Evolutionary conservation across 53 echinoderm and acorn worm genomes (phyloP).

Genomic region (Holothuria leucospilota): DNA sequence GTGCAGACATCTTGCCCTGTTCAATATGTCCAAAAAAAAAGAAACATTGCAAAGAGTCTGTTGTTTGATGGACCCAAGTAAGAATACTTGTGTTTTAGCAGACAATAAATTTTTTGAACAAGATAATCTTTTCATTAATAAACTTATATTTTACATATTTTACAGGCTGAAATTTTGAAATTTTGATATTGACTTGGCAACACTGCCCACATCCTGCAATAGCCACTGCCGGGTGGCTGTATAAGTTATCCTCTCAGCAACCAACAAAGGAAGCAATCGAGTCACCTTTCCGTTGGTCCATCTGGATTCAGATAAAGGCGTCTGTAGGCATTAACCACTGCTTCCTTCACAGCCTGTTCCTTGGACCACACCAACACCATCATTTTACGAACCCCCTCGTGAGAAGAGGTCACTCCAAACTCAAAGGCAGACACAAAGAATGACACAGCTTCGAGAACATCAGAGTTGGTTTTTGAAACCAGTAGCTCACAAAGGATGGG

Average conservation of each 20-base stretch:
- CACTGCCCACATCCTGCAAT: too few species aligned
- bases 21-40: not conserved
- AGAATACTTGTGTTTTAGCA: not conserved
- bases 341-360: slow-evolving; percentile 91
- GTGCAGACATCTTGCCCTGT: slow-evolving; percentile 75
- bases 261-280: too few species aligned
- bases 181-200: not conserved
- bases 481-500: slow-evolving; percentile 89
- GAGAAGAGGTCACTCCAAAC: slow-evolving; percentile 87
- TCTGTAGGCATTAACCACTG: slow-evolving; percentile 89
- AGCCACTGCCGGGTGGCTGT: too few species aligned
- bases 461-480: slow-evolving; percentile 87
- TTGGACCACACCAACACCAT: slow-evolving; percentile 95
- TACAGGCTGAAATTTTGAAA: not conserved
- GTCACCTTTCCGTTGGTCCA: slow-evolving; percentile 81
- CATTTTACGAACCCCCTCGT: slow-evolving; percentile 89
- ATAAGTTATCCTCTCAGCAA: too few species aligned
- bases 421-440: slow-evolving; percentile 94
- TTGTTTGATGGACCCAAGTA: too few species aligned
- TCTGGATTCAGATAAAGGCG: slow-evolving; percentile 81
- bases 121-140: too few species aligned
- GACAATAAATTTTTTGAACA: too few species aligned
- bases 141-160: too few species aligned
- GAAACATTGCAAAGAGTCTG: not conserved
- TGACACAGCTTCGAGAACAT: slow-evolving; percentile 82